These are phyloP conservation scores for Blomia tropicalis DNA, from an alignment of 2,888 invertebrate species.

Conservation along the genomic window DNA sequence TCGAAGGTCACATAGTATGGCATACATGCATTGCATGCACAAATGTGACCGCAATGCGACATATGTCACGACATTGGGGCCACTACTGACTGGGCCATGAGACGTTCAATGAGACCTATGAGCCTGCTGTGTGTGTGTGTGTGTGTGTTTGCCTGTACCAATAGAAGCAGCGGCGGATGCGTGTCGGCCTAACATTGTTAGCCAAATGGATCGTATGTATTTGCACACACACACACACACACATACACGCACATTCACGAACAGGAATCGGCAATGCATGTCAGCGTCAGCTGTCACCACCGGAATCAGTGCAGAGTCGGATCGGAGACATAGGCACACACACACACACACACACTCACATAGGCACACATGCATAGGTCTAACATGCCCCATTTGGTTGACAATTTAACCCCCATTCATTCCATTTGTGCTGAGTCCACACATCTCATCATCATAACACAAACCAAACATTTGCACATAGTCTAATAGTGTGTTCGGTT, in stretches of 20 bases:
- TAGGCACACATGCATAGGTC: too few species aligned
- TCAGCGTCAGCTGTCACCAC: slow-evolving; percentile 10
- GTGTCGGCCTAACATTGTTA: neutral
- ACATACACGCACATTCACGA: neutral
- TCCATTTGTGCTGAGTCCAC: too few species aligned
- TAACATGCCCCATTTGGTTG: too few species aligned
- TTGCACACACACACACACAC: neutral
- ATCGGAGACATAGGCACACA: neutral
- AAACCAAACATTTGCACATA: too few species aligned
- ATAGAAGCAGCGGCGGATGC: too few species aligned
- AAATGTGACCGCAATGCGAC: neutral
- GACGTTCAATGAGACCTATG: neutral
- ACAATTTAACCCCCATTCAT: too few species aligned
- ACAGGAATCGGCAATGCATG: too few species aligned
- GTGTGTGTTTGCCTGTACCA: too few species aligned
- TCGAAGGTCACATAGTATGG: neutral
- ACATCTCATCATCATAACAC: too few species aligned
- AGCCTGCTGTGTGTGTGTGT: neutral
- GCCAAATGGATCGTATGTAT: neutral
- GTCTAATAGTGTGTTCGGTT: too few species aligned
- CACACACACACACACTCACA: too few species aligned
- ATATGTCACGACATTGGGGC: neutral
- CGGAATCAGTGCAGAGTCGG: neutral
- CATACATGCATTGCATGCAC: too few species aligned
- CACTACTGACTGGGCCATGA: neutral